These are phyloP conservation scores for Zosterops borbonicus DNA, from an alignment of 2,113 vertebrate genomes.

Conservation along the genomic window DNA sequence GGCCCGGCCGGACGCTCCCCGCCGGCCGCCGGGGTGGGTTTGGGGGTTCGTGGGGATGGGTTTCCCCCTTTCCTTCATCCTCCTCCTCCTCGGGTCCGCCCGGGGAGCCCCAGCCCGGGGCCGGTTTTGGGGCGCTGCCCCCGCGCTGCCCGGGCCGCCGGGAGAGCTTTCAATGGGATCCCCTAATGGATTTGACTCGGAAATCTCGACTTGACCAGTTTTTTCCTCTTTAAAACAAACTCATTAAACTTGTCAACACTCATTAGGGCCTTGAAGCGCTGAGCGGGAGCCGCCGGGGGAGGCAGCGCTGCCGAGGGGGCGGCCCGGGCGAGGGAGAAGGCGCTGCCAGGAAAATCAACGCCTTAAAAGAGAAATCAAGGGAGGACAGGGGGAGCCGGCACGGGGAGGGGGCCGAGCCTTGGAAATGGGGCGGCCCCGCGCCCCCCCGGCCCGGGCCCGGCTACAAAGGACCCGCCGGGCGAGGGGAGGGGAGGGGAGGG, in stretches of 20 bases:
- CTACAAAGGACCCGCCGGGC: not conserved
- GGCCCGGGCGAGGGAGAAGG: not conserved
- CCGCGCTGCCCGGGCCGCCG: slow-evolving; percentile 74
- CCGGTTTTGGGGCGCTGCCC: not conserved
- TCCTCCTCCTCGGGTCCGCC: not conserved
- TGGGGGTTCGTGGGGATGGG: not conserved
- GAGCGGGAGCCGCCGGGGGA: slow-evolving; percentile 76
- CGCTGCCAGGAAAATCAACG: slow-evolving; percentile 9
- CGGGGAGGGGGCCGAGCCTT: not conserved
- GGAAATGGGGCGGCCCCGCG: not conserved
- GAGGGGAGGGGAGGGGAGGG: not conserved
- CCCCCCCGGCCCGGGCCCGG: not conserved
- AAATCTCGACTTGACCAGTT: slow-evolving; percentile 91
- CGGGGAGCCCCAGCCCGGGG: not conserved
- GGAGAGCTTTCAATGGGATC: slow-evolving; percentile 79
- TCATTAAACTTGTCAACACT: slow-evolving; percentile 97
- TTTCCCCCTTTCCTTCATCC: not conserved
- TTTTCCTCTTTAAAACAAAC: slow-evolving; percentile 88
- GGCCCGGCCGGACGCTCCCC: not conserved
- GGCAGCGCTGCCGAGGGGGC: not conserved
- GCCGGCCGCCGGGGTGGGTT: not conserved
- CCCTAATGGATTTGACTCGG: slow-evolving; percentile 90
- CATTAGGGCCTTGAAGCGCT: slow-evolving; percentile 89
- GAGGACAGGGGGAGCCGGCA: slow-evolving; percentile 15
- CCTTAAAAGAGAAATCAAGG: slow-evolving; percentile 55